Percentiles rank a stretch among this genome's conserved stretches.
phyloP scores from a whole-genome alignment of 2,797 vertebrate species.

The Ctenopoma kingsleyae region DNA sequence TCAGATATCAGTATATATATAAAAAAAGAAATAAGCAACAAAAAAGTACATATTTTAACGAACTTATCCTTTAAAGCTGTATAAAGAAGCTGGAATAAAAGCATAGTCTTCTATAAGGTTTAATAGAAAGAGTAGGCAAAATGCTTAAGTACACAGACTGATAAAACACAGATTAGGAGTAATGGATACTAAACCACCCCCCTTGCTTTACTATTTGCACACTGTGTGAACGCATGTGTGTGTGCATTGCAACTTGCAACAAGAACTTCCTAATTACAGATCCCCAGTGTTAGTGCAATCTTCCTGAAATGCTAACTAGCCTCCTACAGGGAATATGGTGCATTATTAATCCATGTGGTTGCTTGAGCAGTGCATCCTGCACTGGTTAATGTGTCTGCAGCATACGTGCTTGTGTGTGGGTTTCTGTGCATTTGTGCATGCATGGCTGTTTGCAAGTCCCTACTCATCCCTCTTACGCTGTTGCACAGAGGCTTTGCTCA shows the following conservation, averaged over 20 bases:
- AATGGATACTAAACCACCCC: background rate
- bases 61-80: background rate
- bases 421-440: too few relatives aligned
- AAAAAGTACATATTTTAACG: background rate
- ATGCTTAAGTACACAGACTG: background rate
- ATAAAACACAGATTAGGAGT: slow-evolving; percentile 1
- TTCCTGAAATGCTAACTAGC: slow-evolving; percentile 79
- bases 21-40: background rate
- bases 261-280: slow-evolving; percentile 78
- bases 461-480: background rate
- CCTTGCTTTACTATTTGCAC: slow-evolving; percentile 27
- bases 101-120: too few relatives aligned
- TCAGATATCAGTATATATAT: background rate
- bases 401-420: background rate
- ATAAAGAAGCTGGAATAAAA: background rate
- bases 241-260: slow-evolving; percentile 57
- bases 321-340: slow-evolving; percentile 70
- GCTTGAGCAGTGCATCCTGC: slow-evolving; percentile 46
- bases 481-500: background rate
- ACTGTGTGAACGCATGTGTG: slow-evolving; percentile 7
- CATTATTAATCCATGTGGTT: slow-evolving; percentile 77
- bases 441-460: background rate
- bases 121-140: background rate
- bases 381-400: slow-evolving; percentile 29
- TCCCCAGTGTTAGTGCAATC: slow-evolving; percentile 73